Evolutionary conservation across 2,797 vertebrate species (phyloP).

Genomic region (Eospalax fontanierii): DNA sequence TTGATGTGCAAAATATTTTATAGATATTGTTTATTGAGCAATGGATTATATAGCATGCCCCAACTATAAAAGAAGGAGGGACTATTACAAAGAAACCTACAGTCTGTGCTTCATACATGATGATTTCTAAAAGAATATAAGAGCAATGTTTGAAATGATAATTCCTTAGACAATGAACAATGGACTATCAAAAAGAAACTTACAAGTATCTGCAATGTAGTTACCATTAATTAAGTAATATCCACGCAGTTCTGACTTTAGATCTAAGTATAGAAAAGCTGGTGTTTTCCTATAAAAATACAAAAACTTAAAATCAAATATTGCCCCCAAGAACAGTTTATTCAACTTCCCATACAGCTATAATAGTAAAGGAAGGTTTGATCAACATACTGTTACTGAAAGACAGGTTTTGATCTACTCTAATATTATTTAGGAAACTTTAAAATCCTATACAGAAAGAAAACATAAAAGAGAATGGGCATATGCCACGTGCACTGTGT

Average conservation of each 20-base stretch:
- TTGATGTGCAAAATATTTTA: neutral
- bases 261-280: slow-evolving; percentile 1
- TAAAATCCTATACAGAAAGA: neutral
- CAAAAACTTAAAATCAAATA: slow-evolving; percentile 15
- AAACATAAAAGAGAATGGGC: neutral
- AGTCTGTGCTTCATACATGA: neutral
- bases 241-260: neutral
- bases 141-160: neutral
- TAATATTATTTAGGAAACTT: neutral
- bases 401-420: neutral
- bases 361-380: neutral
- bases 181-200: neutral
- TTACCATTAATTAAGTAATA: neutral
- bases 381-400: neutral
- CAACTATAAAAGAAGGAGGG: neutral
- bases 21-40: neutral
- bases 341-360: neutral
- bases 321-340: neutral
- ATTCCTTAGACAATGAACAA: neutral
- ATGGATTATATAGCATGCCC: neutral
- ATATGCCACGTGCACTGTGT: neutral
- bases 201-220: neutral
- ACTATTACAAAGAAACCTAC: neutral
- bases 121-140: neutral
- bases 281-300: slow-evolving; percentile 44